Evolutionary conservation across 2,113 vertebrate species (phyloP).

Genomic region (Sphaerodactylus townsendi): DNA sequence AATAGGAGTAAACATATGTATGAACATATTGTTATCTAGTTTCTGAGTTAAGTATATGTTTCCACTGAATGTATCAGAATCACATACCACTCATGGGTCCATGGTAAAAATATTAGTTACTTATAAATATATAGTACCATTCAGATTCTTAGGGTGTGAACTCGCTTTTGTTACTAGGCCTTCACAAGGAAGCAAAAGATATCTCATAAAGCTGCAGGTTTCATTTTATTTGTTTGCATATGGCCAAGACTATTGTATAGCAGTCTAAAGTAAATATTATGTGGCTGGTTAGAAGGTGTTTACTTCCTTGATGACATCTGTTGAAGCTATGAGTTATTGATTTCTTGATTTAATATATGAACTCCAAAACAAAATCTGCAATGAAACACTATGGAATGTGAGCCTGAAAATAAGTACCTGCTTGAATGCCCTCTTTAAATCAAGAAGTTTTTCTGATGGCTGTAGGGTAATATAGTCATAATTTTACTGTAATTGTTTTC

Average conservation of each 20-base stretch:
- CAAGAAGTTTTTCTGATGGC: neutral
- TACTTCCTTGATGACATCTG: neutral
- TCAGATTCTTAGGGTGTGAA: no score
- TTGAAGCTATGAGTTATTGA: neutral
- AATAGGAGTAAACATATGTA: no score
- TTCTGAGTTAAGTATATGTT: no score
- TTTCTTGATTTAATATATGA: neutral
- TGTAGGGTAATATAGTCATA: rapidly evolving
- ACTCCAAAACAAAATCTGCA: neutral
- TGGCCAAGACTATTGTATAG: neutral
- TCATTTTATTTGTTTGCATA: neutral
- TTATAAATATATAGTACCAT: no score
- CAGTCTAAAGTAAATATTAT: neutral
- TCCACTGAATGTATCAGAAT: no score
- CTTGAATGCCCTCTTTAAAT: neutral
- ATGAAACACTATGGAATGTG: neutral
- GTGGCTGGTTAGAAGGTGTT: neutral
- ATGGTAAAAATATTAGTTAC: no score
- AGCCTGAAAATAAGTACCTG: neutral
- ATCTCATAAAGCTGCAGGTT: neutral
- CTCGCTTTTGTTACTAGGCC: no score
- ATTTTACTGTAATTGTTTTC: neutral
- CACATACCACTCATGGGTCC: no score
- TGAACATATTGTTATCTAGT: no score
- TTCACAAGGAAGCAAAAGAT: neutral